Evolutionary conservation across 2,113 vertebrate genomes (phyloP).

Genomic region (Atherinomorus stipes): DNA sequence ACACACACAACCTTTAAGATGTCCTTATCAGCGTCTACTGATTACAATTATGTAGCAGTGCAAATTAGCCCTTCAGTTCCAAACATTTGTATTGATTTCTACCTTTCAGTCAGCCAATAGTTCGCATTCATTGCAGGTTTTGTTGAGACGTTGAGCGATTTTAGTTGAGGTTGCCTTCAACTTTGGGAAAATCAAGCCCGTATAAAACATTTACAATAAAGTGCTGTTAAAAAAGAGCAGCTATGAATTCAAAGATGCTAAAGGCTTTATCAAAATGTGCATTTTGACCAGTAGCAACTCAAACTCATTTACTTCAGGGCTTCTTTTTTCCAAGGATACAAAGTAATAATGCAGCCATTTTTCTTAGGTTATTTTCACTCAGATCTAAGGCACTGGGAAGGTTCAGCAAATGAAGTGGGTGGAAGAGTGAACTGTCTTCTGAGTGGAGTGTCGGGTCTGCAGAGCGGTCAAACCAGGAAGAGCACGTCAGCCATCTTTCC

Average conservation of each 20-base stretch:
- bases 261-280: not conserved
- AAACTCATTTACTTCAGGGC: not conserved
- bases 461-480: too few relatives aligned
- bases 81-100: slow-evolving; percentile 12
- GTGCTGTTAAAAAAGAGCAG: not conserved
- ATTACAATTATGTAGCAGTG: not conserved
- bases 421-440: too few relatives aligned
- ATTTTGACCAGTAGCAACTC: not conserved
- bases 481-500: too few relatives aligned
- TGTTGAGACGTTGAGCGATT: not conserved
- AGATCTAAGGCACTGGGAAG: too few relatives aligned
- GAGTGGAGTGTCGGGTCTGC: too few relatives aligned
- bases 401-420: too few relatives aligned
- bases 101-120: not conserved
- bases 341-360: too few relatives aligned
- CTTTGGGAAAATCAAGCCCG: not conserved
- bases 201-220: not conserved
- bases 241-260: not conserved
- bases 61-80: not conserved
- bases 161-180: not conserved
- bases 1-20: slow-evolving; percentile 3
- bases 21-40: slow-evolving; percentile 7
- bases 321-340: too few relatives aligned
- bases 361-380: too few relatives aligned
- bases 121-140: slow-evolving; percentile 3